These are phyloP conservation scores for Drosophila cardini DNA, from an alignment of 1,140 invertebrate genomes.

Conservation along the genomic window DNA sequence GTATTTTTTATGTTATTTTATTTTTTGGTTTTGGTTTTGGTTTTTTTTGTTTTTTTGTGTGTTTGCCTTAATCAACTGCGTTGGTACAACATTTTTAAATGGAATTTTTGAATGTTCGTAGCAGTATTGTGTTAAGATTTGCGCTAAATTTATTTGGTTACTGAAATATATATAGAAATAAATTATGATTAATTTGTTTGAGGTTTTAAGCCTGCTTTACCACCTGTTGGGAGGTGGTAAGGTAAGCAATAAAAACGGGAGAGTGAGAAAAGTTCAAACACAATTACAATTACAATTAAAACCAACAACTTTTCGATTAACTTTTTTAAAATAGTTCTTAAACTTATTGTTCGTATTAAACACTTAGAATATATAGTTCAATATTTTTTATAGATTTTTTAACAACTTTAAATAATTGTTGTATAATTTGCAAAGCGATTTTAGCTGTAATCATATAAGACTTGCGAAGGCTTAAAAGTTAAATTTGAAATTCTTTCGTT, in stretches of 20 bases:
- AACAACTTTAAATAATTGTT: neutral
- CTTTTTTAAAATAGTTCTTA: neutral
- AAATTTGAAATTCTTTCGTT: neutral
- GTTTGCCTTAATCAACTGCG: conserved; percentile 80
- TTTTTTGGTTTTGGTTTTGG: conserved; percentile 47
- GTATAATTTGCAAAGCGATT: neutral
- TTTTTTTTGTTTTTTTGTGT: conserved; percentile 55
- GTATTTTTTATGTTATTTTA: conserved; percentile 39
- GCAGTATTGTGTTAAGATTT: conserved; percentile 72
- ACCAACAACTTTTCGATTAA: neutral
- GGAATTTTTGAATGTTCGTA: conserved; percentile 64
- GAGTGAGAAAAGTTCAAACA: conserved; percentile 1
- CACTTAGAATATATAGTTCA: neutral
- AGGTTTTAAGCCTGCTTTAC: conserved; percentile 14
- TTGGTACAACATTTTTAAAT: conserved; percentile 79
- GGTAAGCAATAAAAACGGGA: conserved; percentile 1
- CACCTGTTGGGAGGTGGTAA: conserved; percentile 58
- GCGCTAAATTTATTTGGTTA: conserved; percentile 62
- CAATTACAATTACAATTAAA: neutral
- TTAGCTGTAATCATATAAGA: too few species aligned
- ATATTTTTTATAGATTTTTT: neutral
- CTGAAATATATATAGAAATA: conserved; percentile 54
- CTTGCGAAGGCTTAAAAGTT: neutral
- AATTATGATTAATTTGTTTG: conserved; percentile 4
- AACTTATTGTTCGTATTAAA: neutral